Evolutionary conservation across 2,797 vertebrate species (phyloP), one percentile per base, ranked within the genome.

Genomic region (Oceanodroma leucorhoa): DNA sequence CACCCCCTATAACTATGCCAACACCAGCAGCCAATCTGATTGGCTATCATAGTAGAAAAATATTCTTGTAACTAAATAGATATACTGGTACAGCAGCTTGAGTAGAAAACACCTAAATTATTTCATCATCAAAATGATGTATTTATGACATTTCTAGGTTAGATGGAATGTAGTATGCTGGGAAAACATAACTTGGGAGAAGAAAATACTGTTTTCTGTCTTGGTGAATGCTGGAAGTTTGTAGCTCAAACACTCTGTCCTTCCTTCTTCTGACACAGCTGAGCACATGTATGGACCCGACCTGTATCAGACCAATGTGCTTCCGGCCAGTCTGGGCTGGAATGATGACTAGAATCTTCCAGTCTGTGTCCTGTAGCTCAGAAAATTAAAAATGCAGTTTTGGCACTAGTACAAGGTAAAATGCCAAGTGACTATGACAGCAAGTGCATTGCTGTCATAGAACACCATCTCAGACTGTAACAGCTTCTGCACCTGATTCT

Each of bases 141-240:
- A 60, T 82, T 95, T 89, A 45, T 92, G 90, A 87, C 70, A 95
- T 83, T 95, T 94, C 73, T 84, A 94, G 90, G 88, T 89, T 95
- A 94, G 62, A 80, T 45, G 40, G 45, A 88, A 95, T 40, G 23
- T 36, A 66, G 51, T 43, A 66, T 48, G 51, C 83, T 82, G 60
- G 36, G 62, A 62, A 94, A 91, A 62, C 29, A 45, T 34, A 83
- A 73, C n/a, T 29, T 45, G 21, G 48, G 80, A 88, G 50, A 79
- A 83, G 45, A 82, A 84, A 89, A 69, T 34, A 46, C 0, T 62
- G 20, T 7, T 82, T 73, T 81, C 58, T 84, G 20, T 73, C 62
- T 76, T 53, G 40, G 36, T 84, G 81, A 87, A 73, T 66, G n/a
- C 58, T 88, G n/a, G 18, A 88, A 88, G n/a, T 69, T 57, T 84